A percentile compares a stretch with the other conserved stretches of the same genome.
phyloP scores from a whole-genome alignment of 2,113 vertebrate species.

The Labrus mixtus region DNA sequence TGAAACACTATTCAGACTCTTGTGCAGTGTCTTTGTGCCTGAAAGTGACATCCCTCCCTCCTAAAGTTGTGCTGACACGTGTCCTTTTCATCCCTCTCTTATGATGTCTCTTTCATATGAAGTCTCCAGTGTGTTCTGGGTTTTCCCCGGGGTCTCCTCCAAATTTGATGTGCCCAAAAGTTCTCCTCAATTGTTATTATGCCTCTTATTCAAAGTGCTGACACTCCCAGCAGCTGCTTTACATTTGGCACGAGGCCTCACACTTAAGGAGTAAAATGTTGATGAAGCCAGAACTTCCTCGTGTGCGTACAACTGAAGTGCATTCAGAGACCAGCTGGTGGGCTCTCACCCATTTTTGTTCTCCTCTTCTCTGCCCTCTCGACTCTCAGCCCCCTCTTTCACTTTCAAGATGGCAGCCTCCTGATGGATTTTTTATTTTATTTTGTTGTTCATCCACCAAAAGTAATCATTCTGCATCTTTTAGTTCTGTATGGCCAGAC shows the following conservation, averaged over 20 bases:
- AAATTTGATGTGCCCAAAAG: background rate
- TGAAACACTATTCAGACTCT: background rate
- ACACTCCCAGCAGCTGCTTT: background rate
- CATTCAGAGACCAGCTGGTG: background rate
- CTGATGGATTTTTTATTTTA: too few relatives aligned
- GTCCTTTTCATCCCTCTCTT: background rate
- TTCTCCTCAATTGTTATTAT: constrained; percentile 7
- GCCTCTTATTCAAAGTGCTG: constrained; percentile 16
- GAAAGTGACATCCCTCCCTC: background rate
- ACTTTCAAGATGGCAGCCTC: too few relatives aligned
- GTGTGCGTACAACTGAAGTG: background rate
- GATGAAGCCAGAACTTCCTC: background rate
- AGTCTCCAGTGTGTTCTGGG: background rate
- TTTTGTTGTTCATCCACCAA: too few relatives aligned
- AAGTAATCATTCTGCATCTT: too few relatives aligned
- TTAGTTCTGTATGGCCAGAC: too few relatives aligned
- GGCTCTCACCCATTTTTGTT: background rate
- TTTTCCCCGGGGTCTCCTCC: background rate
- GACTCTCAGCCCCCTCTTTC: too few relatives aligned
- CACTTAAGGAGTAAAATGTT: background rate
- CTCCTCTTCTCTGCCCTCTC: background rate
- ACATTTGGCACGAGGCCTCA: background rate
- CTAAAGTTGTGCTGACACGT: background rate
- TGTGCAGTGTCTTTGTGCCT: background rate
- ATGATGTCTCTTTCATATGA: background rate